Conservation (phyloP, 2,888 invertebrate genomes). For the Mycalesis mineus region DNA sequence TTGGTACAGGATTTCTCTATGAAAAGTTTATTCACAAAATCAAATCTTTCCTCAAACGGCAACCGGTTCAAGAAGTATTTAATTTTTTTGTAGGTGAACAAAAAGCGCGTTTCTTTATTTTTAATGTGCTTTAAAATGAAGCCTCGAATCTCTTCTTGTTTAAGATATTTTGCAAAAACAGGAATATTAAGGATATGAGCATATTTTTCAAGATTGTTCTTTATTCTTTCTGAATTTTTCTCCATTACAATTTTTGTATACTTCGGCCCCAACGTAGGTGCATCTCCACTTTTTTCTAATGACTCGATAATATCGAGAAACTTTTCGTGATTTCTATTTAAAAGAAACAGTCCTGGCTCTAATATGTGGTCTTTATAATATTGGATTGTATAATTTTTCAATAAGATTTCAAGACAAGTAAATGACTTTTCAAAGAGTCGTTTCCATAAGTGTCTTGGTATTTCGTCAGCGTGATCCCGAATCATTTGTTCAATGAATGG, state of each 20-base stretch:
- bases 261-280: constrained; percentile 39
- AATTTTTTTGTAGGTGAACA: constrained; percentile 39
- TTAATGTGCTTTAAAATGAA: constrained; percentile 42
- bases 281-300: neutral
- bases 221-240: constrained; percentile 41
- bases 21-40: constrained; percentile 48
- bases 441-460: constrained; percentile 9
- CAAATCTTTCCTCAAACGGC: constrained; percentile 46
- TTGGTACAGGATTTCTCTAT: constrained; percentile 40
- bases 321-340: constrained; percentile 41
- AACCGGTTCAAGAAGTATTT: constrained; percentile 44
- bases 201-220: constrained; percentile 47
- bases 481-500: constrained; percentile 45
- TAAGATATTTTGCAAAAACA: constrained; percentile 51
- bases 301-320: constrained; percentile 44
- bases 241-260: constrained; percentile 48
- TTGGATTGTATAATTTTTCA: constrained; percentile 20
- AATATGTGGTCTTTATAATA: constrained; percentile 33
- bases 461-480: constrained; percentile 28
- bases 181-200: constrained; percentile 38
- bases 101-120: constrained; percentile 29
- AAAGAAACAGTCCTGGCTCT: constrained; percentile 38
- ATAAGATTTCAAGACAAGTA: neutral
- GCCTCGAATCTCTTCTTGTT: constrained; percentile 43
- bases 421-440: constrained; percentile 7